A percentile compares a stretch with the other conserved stretches of the same genome.
phyloP scores from a whole-genome alignment of 2,797 vertebrate genomes.

The Karalla daura region DNA sequence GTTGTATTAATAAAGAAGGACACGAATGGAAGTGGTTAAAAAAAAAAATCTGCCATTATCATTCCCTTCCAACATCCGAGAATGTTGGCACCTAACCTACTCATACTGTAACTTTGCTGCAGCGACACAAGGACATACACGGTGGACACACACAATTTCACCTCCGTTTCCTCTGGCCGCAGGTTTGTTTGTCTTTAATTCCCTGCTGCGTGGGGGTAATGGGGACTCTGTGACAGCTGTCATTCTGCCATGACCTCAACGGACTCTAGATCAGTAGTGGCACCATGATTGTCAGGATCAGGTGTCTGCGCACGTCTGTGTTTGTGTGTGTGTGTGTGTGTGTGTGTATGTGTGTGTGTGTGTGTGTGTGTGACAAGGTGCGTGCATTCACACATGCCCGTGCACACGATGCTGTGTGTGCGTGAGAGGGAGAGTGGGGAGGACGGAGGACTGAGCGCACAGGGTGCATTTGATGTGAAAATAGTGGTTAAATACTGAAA shows the following conservation, averaged over 20 bases:
- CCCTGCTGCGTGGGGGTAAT: constrained; percentile 79
- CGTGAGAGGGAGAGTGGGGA: constrained; percentile 4
- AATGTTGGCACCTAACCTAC: constrained; percentile 49
- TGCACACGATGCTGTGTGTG: no score
- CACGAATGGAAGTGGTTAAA: constrained; percentile 67
- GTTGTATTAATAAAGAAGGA: constrained; percentile 46
- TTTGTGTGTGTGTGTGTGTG: constrained; percentile 40
- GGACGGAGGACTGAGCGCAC: constrained; percentile 15
- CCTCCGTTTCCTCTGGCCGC: constrained; percentile 63
- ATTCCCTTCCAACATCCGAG: constrained; percentile 68
- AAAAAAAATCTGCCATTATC: constrained; percentile 63
- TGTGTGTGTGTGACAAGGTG: constrained; percentile 14
- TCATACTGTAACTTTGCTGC: constrained; percentile 62
- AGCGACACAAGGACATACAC: constrained; percentile 56
- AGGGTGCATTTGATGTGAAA: constrained; percentile 70
- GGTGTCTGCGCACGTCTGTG: constrained; percentile 58
- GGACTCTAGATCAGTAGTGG: constrained; percentile 79
- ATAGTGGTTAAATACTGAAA: constrained; percentile 77
- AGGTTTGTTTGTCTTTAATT: constrained; percentile 88
- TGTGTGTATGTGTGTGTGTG: constrained; percentile 12
- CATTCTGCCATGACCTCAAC: constrained; percentile 83
- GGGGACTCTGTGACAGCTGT: constrained; percentile 84
- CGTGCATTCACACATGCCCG: no score
- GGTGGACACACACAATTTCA: constrained; percentile 57
- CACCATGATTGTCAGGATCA: constrained; percentile 79